Conservation (phyloP, 2,797 vertebrate species). For the Numenius phaeopus region DNA sequence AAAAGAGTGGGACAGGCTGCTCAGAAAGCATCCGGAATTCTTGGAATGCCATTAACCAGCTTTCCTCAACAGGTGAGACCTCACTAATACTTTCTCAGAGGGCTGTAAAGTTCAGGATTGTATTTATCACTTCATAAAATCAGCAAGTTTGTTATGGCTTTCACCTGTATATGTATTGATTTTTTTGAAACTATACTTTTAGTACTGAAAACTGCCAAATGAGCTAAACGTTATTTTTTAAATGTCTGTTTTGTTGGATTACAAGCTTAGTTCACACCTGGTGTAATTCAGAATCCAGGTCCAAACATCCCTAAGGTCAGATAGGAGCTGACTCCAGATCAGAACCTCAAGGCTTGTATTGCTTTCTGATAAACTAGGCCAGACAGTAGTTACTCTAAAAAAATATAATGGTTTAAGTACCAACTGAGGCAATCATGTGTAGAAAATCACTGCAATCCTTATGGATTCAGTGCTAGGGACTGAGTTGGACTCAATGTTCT, state of each 20-base stretch:
- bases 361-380: background rate
- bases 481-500: background rate
- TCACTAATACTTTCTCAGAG: background rate
- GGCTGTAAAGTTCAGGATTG: background rate
- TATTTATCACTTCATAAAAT: background rate
- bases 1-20: constrained; percentile 85
- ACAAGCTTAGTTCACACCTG: background rate
- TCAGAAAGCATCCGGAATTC: constrained; percentile 87
- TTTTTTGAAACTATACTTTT: background rate
- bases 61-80: constrained; percentile 85
- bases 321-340: background rate
- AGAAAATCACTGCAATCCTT: background rate
- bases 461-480: background rate
- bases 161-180: background rate
- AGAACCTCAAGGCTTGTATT: background rate
- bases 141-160: background rate
- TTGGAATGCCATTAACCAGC: constrained; percentile 87
- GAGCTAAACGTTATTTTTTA: background rate
- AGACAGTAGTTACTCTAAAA: background rate
- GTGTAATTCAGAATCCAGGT: background rate
- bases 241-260: background rate
- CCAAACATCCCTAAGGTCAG: background rate
- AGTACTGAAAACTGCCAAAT: background rate
- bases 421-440: background rate
- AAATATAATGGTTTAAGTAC: background rate